Base-by-base conservation (phyloP, 1,140 invertebrate genomes). In the Drosophila nannoptera region DNA sequence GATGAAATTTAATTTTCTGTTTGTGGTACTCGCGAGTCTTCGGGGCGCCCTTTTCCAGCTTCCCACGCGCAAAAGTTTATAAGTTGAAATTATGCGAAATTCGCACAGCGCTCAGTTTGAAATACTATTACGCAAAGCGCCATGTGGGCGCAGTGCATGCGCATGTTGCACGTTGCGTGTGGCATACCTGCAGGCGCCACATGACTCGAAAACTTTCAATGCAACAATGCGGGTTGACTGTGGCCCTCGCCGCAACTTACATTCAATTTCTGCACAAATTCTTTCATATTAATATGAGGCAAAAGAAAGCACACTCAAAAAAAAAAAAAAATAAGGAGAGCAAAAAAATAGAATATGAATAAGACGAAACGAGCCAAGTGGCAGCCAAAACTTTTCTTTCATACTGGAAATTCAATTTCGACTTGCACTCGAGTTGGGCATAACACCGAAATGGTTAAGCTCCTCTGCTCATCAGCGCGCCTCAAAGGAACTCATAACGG, bases 81-180 rank as follows among this genome's bases (percentile, higher is more conserved):
- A 77, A 80, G 77, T 86, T 78, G 73, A 80, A 84, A 84, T 84
- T 84, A 84, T 84, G 80, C 80, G 86, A 83, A 84, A 80, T 62
- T 73, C 81, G 59, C 74, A 22, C 22, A 53, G 56, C 16, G 36
- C 36, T 48, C 49, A 11, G 36, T 54, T 60, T 60, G 56, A 71
- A 80, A 80, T 81, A 80, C 67, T 84, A 78, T 84, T 84, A 84
- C 81, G 73, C 73, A 84, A 84, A 84, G 22, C 80, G 75, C 48
- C 80, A 73, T 68, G 80, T 78, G 77, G 73, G 63, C 58, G 33
- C 60, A 53, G 5, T 14, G 55, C 22, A 22, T 43, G 40, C 36
- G 63, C 69, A 71, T 71, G 63, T 60, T 71, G 62, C 54, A 65
- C 68, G 61, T 70, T 64, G 54, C 60, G 49, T 49, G 56, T 40